A percentile compares a stretch with the other conserved stretches of the same genome.
Conservation (phyloP, 2,113 vertebrate genomes). For the Grammomys dolichurus region DNA sequence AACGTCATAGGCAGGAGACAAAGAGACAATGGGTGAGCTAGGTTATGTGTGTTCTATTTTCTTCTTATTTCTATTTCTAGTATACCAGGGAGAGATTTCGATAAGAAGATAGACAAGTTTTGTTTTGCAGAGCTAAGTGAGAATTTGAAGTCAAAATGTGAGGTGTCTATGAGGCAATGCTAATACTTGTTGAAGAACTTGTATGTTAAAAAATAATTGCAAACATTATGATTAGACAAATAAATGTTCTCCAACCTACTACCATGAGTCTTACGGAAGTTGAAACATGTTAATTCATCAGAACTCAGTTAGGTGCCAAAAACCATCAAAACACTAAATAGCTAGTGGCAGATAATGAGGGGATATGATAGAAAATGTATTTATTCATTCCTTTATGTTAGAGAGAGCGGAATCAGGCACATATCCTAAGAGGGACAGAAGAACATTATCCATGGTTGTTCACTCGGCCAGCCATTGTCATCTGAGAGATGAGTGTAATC, state of each 20-base stretch:
- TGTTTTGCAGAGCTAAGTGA: not conserved
- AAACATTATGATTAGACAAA: not conserved
- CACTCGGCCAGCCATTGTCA: not conserved
- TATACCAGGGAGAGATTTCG: conserved; percentile 11
- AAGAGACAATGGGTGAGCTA: not conserved
- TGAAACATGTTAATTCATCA: not conserved
- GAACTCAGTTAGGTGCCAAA: conserved; percentile 16
- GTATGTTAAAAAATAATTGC: conserved; percentile 45
- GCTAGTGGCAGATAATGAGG: conserved; percentile 30
- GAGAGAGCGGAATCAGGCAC: conserved; percentile 35
- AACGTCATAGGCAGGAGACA: not conserved
- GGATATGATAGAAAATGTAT: not conserved
- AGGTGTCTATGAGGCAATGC: fast-evolving
- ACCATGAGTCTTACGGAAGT: not conserved
- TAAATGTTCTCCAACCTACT: not conserved
- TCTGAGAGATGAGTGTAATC: not conserved
- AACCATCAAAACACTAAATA: conserved; percentile 66
- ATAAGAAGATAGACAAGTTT: not conserved
- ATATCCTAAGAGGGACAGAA: not conserved
- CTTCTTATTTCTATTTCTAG: conserved; percentile 12
- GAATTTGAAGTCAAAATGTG: conserved; percentile 46
- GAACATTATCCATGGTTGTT: not conserved
- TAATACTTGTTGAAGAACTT: conserved; percentile 27
- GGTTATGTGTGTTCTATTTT: not conserved
- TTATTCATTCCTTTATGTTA: not conserved